phyloP scores from a whole-genome alignment of 2,113 vertebrate species.

The Pantherophis guttatus region DNA sequence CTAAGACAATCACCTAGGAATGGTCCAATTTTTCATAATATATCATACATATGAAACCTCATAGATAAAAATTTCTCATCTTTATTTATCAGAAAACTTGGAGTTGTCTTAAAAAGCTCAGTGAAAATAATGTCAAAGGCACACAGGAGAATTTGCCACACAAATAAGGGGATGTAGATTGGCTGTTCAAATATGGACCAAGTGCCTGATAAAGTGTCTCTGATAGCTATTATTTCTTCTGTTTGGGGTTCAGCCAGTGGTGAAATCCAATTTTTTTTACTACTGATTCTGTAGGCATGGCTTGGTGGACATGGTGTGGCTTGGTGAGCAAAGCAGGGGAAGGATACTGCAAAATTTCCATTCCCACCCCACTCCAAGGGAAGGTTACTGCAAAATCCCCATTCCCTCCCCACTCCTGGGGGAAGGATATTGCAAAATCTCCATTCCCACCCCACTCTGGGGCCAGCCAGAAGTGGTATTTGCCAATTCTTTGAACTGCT shows the following conservation, averaged over 20 bases:
- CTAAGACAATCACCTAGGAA: not conserved
- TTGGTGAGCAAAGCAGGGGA: too few relatives aligned
- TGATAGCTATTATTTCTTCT: not conserved
- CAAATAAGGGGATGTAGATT: not conserved
- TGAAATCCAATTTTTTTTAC: too few relatives aligned
- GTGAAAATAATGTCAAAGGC: not conserved
- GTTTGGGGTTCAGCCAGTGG: not conserved
- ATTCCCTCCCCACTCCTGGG: too few relatives aligned
- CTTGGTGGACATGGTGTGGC: too few relatives aligned
- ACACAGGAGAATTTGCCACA: not conserved
- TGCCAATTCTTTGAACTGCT: too few relatives aligned
- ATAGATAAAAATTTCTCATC: not conserved
- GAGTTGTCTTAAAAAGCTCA: not conserved
- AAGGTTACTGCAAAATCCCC: too few relatives aligned
- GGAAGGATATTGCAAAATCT: too few relatives aligned
- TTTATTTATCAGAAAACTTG: not conserved
- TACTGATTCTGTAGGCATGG: too few relatives aligned
- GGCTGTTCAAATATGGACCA: not conserved
- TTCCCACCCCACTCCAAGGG: too few relatives aligned
- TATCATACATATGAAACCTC: not conserved
- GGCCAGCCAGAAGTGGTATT: too few relatives aligned
- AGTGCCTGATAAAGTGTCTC: not conserved
- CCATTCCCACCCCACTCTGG: too few relatives aligned
- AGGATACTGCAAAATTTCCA: too few relatives aligned
- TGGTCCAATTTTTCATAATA: not conserved